Conservation (phyloP, 2,113 vertebrate genomes). For the Cercopithecus mona region DNA sequence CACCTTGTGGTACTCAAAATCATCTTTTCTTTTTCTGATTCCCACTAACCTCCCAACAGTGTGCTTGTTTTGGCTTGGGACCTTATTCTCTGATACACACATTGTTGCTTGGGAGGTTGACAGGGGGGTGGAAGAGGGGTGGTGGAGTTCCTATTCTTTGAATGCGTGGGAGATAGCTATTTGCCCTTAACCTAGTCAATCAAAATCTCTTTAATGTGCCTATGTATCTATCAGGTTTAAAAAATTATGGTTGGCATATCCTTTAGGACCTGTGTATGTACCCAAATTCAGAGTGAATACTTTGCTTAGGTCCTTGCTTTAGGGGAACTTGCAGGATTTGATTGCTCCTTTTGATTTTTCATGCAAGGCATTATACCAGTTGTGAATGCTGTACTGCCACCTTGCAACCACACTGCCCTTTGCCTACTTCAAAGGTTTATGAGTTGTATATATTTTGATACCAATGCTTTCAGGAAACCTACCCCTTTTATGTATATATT, state of each 20-base stretch:
- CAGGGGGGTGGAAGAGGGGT: background rate
- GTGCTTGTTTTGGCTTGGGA: background rate
- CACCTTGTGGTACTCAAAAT: background rate
- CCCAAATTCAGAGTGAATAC: background rate
- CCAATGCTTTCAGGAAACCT: background rate
- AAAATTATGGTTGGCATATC: background rate
- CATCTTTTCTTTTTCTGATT: background rate
- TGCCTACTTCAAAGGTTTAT: background rate
- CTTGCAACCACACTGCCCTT: background rate
- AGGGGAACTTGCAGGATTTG: background rate
- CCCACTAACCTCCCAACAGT: background rate
- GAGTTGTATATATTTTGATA: background rate
- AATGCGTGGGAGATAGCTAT: background rate
- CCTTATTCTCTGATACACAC: background rate
- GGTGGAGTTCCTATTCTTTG: background rate
- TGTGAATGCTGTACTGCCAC: background rate
- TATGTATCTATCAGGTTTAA: background rate
- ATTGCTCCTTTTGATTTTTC: background rate
- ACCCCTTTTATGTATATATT: background rate
- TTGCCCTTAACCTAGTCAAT: background rate
- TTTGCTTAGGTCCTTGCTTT: background rate
- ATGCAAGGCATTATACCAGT: background rate
- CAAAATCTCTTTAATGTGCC: background rate
- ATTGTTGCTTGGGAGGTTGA: background rate
- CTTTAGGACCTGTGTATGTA: background rate